A percentile compares a stretch with the other conserved stretches of the same genome.
Evolutionary conservation across 2,888 invertebrate genomes (phyloP).

Genomic region (Drosophila dives): DNA sequence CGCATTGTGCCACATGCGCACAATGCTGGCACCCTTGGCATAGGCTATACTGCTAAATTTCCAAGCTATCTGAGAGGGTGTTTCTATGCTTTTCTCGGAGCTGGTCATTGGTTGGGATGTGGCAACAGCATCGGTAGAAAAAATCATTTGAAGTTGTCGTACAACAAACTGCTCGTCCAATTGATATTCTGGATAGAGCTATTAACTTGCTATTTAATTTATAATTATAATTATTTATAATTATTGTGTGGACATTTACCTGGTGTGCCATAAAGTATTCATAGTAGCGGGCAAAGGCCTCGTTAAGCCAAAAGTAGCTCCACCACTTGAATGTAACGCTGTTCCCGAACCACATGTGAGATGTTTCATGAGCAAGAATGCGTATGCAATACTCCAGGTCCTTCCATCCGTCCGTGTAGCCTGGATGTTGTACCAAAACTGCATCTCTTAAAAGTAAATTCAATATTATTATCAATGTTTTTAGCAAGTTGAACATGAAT

Average conservation of each 20-base stretch:
- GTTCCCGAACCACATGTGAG: conserved; percentile 89
- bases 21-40: conserved; percentile 88
- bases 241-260: conserved; percentile 62
- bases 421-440: conserved; percentile 66
- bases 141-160: conserved; percentile 88
- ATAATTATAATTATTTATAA: too few relatives aligned
- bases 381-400: conserved; percentile 85
- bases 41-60: conserved; percentile 88
- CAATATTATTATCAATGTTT: not conserved
- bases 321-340: conserved; percentile 86
- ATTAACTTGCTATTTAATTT: conserved; percentile 47
- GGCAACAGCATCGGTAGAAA: conserved; percentile 86
- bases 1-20: conserved; percentile 89
- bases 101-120: conserved; percentile 87
- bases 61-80: conserved; percentile 86
- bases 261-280: conserved; percentile 87
- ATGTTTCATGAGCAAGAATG: conserved; percentile 85
- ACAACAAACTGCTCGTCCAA: conserved; percentile 89
- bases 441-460: conserved; percentile 54
- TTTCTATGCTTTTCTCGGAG: conserved; percentile 85
- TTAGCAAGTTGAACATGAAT: not conserved
- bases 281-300: conserved; percentile 89
- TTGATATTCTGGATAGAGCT: conserved; percentile 88
- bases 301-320: conserved; percentile 88
- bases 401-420: conserved; percentile 74